phyloP scores from a whole-genome alignment of 2,113 vertebrate species.

The Spheniscus mendiculus region DNA sequence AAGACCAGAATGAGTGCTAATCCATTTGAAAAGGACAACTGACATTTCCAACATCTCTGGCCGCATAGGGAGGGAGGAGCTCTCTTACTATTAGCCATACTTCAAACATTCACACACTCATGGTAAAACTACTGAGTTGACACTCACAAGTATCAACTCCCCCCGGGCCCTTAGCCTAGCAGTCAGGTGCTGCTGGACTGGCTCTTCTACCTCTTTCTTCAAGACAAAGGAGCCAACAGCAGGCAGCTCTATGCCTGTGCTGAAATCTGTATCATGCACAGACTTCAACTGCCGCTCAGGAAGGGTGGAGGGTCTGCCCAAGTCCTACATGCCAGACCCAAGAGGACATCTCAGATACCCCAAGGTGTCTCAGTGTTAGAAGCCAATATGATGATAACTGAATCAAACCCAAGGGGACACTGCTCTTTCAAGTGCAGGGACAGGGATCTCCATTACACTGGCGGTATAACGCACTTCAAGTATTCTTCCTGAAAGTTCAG shows the following conservation, averaged over 20 bases:
- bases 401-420: background rate
- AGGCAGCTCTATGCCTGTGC: background rate
- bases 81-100: background rate
- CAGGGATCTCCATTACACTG: background rate
- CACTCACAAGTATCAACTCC: background rate
- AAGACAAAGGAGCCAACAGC: background rate
- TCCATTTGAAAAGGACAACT: background rate
- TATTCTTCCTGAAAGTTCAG: background rate
- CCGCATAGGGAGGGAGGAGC: background rate
- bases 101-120: background rate
- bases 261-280: background rate
- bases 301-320: background rate
- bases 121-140: background rate
- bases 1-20: background rate
- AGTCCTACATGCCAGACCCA: background rate
- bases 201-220: background rate
- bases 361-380: background rate
- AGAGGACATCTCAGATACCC: background rate
- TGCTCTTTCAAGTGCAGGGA: background rate
- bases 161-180: background rate
- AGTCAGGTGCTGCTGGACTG: background rate
- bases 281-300: background rate
- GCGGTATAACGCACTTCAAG: rapidly evolving
- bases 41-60: background rate
- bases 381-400: background rate